Conservation (phyloP, 2,113 vertebrate genomes). For the Meriones unguiculatus region DNA sequence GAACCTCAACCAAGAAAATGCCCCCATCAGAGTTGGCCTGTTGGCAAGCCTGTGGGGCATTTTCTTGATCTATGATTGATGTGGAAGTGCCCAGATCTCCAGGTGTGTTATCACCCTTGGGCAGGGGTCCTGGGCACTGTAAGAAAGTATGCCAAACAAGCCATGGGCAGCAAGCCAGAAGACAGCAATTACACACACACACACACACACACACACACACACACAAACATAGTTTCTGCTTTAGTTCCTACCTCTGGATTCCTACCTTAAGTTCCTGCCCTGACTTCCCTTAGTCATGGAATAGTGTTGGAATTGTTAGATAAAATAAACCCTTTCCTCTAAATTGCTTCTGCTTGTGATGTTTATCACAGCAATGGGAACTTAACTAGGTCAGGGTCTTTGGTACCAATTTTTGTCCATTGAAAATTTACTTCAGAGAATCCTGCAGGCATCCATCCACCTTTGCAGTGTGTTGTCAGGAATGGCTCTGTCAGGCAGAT, state of each 20-base stretch:
- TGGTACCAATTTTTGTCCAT: neutral
- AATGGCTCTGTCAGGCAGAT: neutral
- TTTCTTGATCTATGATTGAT: neutral
- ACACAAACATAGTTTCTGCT: neutral
- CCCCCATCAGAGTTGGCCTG: neutral
- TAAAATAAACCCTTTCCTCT: neutral
- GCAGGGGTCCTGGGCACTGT: neutral
- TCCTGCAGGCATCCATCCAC: fast-evolving
- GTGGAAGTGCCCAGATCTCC: neutral
- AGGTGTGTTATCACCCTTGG: neutral
- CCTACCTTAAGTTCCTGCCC: neutral
- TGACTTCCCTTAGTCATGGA: neutral
- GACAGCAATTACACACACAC: neutral
- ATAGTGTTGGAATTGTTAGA: neutral
- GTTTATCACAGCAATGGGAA: neutral
- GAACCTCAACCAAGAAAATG: neutral
- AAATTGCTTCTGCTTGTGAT: neutral
- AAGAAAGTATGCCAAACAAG: neutral
- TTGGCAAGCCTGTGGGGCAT: neutral
- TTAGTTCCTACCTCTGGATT: neutral
- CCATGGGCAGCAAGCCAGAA: neutral
- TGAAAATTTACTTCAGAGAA: neutral
- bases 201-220: no score
- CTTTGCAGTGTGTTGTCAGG: neutral
- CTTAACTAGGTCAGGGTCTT: neutral